Base-by-base conservation (phyloP, 1,140 invertebrate genomes). In the Hyphantria cunea region DNA sequence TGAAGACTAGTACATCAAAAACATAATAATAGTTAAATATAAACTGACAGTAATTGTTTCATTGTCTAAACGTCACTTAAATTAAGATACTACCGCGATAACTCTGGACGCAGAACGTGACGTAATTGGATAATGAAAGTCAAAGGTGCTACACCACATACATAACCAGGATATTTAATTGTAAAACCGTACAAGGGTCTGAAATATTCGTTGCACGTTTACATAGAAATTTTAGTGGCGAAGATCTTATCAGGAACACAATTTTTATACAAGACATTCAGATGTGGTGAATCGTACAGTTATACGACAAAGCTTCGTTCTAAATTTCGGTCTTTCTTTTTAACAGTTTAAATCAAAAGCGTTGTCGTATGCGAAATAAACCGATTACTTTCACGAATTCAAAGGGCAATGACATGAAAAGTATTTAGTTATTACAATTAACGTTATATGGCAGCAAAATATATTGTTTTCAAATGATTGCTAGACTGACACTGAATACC, bases 71-170 rank as follows among this genome's bases (percentile, higher is more conserved):
- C 59, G 44, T 65, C 58, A 62, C 41, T 64, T 55, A 55, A 56
- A 67, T 64, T 61, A 64, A 63, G 62, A 68, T 66, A 64, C 51
- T 54, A 15, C 13, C 32, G n/a, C 54, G 65, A 70, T 72, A 70
- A 62, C 17, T 17, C 42, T 34, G 17, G 14, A 39, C 8, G 47
- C 14, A 41, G 55, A 44, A 63, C 65, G 69, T 77, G 74, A 77
- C 69, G 61, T 65, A 68, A 69, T 75, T 72, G 54, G 64, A 59
- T 72, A 72, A 71, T 71, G 67, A 71, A 61, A 32, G 32, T 41
- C 56, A 54, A n/a, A 58, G 66, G 66, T 62, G 56, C 34, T 48
- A 60, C 48, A 25, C 34, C 48, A 60, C 48, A 25, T 49, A 41
- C 50, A 17, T 60, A 48, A 44, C 41, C 45, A 54, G 32, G 45